Evolutionary conservation across 2,888 invertebrate species (phyloP).

Genomic region (Drosophila paranaensis): DNA sequence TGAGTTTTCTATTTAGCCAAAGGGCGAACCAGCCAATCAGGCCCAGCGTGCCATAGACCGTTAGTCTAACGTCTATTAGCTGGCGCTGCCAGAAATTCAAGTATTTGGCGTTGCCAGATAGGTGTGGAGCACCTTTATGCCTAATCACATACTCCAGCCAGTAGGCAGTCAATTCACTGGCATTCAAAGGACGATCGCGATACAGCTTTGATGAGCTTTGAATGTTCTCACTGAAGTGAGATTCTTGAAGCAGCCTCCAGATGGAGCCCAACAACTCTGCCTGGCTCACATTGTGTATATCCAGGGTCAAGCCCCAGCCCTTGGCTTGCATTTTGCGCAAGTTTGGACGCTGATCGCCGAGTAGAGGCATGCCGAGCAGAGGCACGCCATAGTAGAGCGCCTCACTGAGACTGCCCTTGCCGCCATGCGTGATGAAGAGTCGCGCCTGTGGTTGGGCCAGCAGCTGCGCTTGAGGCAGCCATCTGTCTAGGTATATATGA

Average conservation of each 20-base stretch:
- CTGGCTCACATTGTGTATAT: conserved; percentile 38
- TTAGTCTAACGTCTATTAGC: conserved; percentile 85
- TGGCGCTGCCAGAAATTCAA: conserved; percentile 84
- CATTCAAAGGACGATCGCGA: conserved; percentile 86
- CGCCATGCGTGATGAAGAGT: conserved; percentile 84
- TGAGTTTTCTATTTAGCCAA: conserved; percentile 16
- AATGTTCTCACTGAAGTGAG: conserved; percentile 46
- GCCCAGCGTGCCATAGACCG: conserved; percentile 24
- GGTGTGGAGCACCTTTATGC: conserved; percentile 85
- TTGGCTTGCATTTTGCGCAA: conserved; percentile 89
- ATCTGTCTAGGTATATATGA: conserved; percentile 83
- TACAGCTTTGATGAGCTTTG: conserved; percentile 83
- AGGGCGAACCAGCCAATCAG: background rate
- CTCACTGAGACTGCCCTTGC: conserved; percentile 91
- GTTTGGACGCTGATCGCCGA: conserved; percentile 92
- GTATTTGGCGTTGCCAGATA: conserved; percentile 85
- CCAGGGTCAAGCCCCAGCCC: conserved; percentile 84
- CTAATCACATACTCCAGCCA: conserved; percentile 87
- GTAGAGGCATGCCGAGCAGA: conserved; percentile 90
- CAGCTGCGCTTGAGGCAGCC: conserved; percentile 89
- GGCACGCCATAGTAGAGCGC: conserved; percentile 92
- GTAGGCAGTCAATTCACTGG: conserved; percentile 85
- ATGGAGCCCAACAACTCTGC: conserved; percentile 45
- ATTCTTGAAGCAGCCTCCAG: conserved; percentile 47
- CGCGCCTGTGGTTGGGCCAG: conserved; percentile 89